A percentile compares a stretch with the other conserved stretches of the same genome.
phyloP scores from a whole-genome alignment of 2,113 vertebrate genomes.

The Vidua macroura region DNA sequence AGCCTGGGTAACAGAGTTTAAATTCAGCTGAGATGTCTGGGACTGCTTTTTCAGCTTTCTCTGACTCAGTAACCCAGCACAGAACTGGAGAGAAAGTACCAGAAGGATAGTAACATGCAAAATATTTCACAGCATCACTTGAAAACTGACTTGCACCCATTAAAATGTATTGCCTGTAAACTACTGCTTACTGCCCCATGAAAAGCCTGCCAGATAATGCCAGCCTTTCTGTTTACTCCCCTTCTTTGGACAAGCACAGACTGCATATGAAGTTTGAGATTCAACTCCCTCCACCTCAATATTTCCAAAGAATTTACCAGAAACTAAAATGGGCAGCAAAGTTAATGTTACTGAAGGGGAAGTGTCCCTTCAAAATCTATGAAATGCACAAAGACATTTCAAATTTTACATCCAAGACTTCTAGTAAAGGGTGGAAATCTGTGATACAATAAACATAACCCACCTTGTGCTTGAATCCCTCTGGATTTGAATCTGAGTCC shows the following conservation, averaged over 20 bases:
- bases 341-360: background rate
- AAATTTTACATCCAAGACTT: background rate
- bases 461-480: background rate
- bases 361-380: background rate
- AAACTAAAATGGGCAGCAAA: background rate
- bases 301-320: background rate
- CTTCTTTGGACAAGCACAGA: background rate
- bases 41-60: slow-evolving; percentile 1
- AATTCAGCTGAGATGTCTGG: background rate
- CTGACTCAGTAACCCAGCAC: background rate
- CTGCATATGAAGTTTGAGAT: background rate
- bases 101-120: background rate
- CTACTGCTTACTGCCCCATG: background rate
- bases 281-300: background rate
- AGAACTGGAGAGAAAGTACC: background rate
- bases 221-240: background rate
- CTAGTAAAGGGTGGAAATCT: background rate
- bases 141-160: background rate
- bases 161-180: background rate
- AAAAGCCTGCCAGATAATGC: background rate
- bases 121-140: background rate
- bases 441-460: background rate
- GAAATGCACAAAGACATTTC: background rate
- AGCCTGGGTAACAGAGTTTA: background rate
- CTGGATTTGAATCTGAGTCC: background rate